Percentiles rank a stretch among this genome's conserved stretches.
These are phyloP conservation scores for Staurois parvus DNA, from an alignment of 2,797 vertebrate genomes.

Conservation along the genomic window DNA sequence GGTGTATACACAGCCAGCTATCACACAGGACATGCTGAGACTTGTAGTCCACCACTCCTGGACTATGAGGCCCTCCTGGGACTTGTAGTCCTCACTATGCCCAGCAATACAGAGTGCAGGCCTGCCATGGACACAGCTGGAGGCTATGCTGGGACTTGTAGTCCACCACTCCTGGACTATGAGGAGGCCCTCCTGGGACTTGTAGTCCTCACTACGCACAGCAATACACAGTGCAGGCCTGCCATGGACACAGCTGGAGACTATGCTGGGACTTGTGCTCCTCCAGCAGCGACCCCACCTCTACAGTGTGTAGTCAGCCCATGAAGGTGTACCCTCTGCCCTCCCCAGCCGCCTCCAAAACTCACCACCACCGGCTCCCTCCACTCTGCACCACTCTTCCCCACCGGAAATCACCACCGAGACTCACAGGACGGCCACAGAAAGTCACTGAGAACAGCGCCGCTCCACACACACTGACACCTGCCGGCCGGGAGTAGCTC, in stretches of 20 bases:
- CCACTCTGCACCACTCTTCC: neutral
- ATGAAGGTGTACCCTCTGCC: no score
- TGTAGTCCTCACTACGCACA: neutral
- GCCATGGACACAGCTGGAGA: neutral
- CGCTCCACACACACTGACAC: neutral
- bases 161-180: neutral
- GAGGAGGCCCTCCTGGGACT: neutral
- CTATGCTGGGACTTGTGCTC: neutral
- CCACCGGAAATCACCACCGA: constrained; percentile 15
- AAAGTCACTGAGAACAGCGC: neutral
- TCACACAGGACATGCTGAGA: no score
- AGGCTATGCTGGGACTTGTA: neutral
- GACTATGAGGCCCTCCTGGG: neutral
- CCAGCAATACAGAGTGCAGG: neutral
- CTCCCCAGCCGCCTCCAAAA: neutral
- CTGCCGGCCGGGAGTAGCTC: neutral
- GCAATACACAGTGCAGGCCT: neutral
- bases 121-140: neutral
- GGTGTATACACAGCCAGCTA: no score
- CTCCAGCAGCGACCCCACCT: no score
- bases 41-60: neutral
- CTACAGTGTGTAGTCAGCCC: no score
- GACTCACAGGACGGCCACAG: neutral
- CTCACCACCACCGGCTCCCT: neutral
- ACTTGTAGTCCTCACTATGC: neutral